These are phyloP conservation scores for Metellina segmentata DNA, from an alignment of 2,888 invertebrate genomes.

Conservation along the genomic window DNA sequence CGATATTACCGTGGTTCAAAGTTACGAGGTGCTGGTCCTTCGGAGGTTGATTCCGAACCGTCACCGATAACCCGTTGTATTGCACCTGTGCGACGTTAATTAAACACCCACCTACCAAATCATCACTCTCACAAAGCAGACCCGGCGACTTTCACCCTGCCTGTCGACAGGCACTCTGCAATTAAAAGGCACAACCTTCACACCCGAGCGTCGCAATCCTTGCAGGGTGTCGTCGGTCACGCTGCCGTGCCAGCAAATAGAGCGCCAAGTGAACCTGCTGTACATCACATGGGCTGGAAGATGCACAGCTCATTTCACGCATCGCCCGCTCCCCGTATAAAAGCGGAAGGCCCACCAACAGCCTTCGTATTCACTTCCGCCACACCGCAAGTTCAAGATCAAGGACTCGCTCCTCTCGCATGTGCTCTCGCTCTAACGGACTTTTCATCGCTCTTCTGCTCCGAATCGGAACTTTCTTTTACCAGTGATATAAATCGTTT, in stretches of 20 bases:
- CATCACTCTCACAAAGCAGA: too few relatives aligned
- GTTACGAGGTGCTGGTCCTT: too few relatives aligned
- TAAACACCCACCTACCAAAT: too few relatives aligned
- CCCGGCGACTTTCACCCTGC: too few relatives aligned
- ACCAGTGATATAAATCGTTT: neutral
- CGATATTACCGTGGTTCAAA: too few relatives aligned
- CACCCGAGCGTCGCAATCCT: neutral
- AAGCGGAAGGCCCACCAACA: conserved; percentile 25
- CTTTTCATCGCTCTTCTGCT: neutral
- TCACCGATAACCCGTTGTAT: too few relatives aligned
- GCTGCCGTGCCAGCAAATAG: conserved; percentile 52
- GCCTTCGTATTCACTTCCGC: conserved; percentile 48
- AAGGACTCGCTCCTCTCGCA: neutral
- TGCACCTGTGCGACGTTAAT: too few relatives aligned
- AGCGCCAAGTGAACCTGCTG: conserved; percentile 72
- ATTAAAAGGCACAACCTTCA: neutral
- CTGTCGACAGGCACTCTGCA: too few relatives aligned
- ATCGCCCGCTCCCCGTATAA: conserved; percentile 40
- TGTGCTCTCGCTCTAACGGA: neutral
- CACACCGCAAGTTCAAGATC: conserved; percentile 34
- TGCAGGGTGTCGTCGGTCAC: conserved; percentile 59
- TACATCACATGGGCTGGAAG: conserved; percentile 40
- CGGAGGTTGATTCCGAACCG: too few relatives aligned
- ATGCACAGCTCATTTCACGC: conserved; percentile 68
- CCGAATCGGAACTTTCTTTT: conserved; percentile 22